phyloP scores from a whole-genome alignment of 2,888 invertebrate genomes.

The Drosophila aldrichi region DNA sequence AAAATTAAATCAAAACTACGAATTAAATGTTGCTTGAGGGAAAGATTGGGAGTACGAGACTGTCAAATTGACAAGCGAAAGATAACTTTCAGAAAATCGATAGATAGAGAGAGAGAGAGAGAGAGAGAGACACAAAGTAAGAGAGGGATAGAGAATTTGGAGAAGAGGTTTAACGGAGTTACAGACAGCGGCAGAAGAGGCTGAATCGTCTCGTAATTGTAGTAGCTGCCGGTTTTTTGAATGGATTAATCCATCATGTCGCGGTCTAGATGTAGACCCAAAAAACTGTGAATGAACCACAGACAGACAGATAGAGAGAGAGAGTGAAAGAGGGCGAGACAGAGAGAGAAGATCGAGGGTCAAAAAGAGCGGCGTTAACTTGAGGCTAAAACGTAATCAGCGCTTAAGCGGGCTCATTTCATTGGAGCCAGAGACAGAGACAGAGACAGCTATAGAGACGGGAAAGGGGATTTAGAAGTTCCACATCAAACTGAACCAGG shows the following conservation, averaged over 20 bases:
- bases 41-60: constrained; percentile 3
- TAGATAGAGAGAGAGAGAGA: constrained; percentile 16
- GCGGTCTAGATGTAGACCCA: constrained; percentile 39
- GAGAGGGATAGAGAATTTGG: neutral
- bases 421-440: constrained; percentile 49
- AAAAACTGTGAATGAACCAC: constrained; percentile 53
- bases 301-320: neutral
- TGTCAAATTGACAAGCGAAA: constrained; percentile 50
- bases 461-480: constrained; percentile 48
- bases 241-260: constrained; percentile 80
- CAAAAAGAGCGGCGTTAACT: constrained; percentile 67
- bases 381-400: constrained; percentile 73
- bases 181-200: constrained; percentile 11
- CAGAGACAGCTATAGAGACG: constrained; percentile 10
- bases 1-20: constrained; percentile 76
- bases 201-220: constrained; percentile 56
- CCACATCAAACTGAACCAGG: constrained; percentile 83
- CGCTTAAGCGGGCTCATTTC: constrained; percentile 70
- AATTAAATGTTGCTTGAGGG: constrained; percentile 64
- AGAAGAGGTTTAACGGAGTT: constrained; percentile 7
- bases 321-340: neutral
- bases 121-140: constrained; percentile 6
- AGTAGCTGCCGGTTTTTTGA: constrained; percentile 68
- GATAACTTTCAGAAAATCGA: constrained; percentile 51
- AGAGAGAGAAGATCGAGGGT: constrained; percentile 19